Evolutionary conservation across 1,140 invertebrate genomes (phyloP).

Genomic region (Galleria mellonella): DNA sequence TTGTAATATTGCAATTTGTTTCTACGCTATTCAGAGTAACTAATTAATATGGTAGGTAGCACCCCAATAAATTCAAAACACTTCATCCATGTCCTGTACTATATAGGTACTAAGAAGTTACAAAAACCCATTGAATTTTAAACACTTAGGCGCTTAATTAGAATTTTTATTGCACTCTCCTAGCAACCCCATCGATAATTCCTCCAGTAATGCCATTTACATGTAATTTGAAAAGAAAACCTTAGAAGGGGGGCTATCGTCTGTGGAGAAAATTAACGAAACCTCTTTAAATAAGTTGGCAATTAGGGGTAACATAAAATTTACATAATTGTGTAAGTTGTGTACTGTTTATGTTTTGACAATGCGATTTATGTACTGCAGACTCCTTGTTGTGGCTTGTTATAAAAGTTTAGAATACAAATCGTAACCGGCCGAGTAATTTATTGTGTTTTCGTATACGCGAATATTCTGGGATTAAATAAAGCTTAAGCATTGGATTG

Average conservation of each 20-base stretch:
- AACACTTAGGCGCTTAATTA: slow-evolving; percentile 9
- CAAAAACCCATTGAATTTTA: slow-evolving; percentile 8
- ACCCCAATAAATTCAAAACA: too few species aligned
- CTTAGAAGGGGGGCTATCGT: slow-evolving; percentile 17
- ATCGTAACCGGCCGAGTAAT: too few species aligned
- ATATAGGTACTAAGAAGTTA: slow-evolving; percentile 8
- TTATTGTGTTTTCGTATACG: too few species aligned
- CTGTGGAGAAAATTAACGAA: slow-evolving; percentile 48
- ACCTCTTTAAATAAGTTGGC: slow-evolving; percentile 71
- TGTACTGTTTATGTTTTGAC: slow-evolving; percentile 63
- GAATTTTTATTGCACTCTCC: slow-evolving; percentile 31
- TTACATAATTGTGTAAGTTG: slow-evolving; percentile 70
- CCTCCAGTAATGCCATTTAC: slow-evolving; percentile 56
- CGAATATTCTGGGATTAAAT: too few species aligned
- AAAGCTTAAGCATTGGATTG: too few species aligned
- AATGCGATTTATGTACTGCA: slow-evolving; percentile 49
- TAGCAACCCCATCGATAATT: slow-evolving; percentile 52
- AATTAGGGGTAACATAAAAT: slow-evolving; percentile 73
- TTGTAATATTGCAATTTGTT: too few species aligned
- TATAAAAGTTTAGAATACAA: too few species aligned
- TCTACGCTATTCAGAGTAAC: too few species aligned
- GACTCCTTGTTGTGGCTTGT: not conserved
- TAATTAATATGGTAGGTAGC: too few species aligned
- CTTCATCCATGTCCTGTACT: not conserved
- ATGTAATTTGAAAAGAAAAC: slow-evolving; percentile 61